phyloP scores from a whole-genome alignment of 2,888 invertebrate genomes.

The Furcula furcula region DNA sequence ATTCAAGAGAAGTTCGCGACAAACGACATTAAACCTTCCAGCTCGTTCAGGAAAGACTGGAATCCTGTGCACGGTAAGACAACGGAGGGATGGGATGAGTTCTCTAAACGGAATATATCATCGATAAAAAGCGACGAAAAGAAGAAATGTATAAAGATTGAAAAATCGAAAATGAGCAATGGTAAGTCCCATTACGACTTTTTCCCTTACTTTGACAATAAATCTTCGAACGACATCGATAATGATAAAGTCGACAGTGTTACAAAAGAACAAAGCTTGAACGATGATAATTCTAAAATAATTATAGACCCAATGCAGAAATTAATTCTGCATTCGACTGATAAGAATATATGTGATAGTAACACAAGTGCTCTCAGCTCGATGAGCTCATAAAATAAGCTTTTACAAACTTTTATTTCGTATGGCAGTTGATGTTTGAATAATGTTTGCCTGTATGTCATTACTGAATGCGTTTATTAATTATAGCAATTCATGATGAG shows the following conservation, averaged over 20 bases:
- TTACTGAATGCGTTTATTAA: slow-evolving; percentile 27
- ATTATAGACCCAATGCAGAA: slow-evolving; percentile 80
- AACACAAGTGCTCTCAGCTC: slow-evolving; percentile 76
- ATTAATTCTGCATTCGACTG: slow-evolving; percentile 78
- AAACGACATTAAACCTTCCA: slow-evolving; percentile 66
- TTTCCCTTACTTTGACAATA: slow-evolving; percentile 75
- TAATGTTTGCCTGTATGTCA: slow-evolving; percentile 51
- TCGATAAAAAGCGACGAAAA: slow-evolving; percentile 60
- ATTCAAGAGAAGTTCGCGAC: slow-evolving; percentile 69
- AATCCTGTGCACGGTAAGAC: slow-evolving; percentile 57
- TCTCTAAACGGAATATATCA: slow-evolving; percentile 65
- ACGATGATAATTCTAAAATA: slow-evolving; percentile 69
- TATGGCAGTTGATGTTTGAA: slow-evolving; percentile 43
- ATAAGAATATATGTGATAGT: slow-evolving; percentile 80
- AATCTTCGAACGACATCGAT: slow-evolving; percentile 40
- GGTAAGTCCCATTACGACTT: slow-evolving; percentile 72
- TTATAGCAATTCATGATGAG: slow-evolving; percentile 32
- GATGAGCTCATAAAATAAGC: slow-evolving; percentile 70
- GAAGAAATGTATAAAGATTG: slow-evolving; percentile 49
- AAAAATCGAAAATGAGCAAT: slow-evolving; percentile 57
- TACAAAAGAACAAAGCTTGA: slow-evolving; percentile 32
- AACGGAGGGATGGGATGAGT: slow-evolving; percentile 69
- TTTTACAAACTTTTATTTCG: slow-evolving; percentile 62
- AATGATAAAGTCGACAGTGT: slow-evolving; percentile 20
- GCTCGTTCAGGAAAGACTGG: slow-evolving; percentile 69